phyloP scores from a whole-genome alignment of 2,113 vertebrate species.

The Elephantulus edwardii region DNA sequence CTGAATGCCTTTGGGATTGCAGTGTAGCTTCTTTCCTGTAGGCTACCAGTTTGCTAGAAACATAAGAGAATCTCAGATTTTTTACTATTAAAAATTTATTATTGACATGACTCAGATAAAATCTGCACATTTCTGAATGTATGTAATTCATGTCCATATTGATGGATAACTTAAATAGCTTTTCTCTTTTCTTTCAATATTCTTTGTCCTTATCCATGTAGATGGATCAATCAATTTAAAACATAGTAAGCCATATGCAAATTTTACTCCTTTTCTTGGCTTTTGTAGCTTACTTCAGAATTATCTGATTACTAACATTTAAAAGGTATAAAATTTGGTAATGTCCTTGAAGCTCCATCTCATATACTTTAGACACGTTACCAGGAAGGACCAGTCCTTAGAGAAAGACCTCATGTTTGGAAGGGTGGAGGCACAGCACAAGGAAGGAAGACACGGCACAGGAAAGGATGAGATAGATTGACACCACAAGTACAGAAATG shows the following conservation, averaged over 20 bases:
- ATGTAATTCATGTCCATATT: not conserved
- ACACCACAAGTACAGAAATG: too few relatives aligned
- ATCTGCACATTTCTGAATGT: not conserved
- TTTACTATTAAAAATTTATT: not conserved
- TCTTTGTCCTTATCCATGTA: not conserved
- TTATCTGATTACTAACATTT: not conserved
- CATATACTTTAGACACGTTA: too few relatives aligned
- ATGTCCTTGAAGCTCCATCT: not conserved
- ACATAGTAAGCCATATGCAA: not conserved
- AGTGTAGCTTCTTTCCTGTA: too few relatives aligned
- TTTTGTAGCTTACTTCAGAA: conserved; percentile 11
- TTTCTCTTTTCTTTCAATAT: not conserved
- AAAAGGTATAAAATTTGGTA: conserved; percentile 20
- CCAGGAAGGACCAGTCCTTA: too few relatives aligned
- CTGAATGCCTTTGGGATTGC: too few relatives aligned
- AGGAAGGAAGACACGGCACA: too few relatives aligned
- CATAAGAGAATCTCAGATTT: conserved; percentile 2
- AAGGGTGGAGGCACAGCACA: too few relatives aligned
- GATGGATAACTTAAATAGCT: not conserved
- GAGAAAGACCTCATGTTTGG: too few relatives aligned
- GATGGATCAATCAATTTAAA: not conserved
- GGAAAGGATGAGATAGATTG: too few relatives aligned
- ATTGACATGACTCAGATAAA: not conserved
- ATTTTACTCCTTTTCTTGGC: not conserved
- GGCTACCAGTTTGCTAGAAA: not conserved